Conservation (phyloP, 2,888 invertebrate species). For the Toxonevra muliebris region DNA sequence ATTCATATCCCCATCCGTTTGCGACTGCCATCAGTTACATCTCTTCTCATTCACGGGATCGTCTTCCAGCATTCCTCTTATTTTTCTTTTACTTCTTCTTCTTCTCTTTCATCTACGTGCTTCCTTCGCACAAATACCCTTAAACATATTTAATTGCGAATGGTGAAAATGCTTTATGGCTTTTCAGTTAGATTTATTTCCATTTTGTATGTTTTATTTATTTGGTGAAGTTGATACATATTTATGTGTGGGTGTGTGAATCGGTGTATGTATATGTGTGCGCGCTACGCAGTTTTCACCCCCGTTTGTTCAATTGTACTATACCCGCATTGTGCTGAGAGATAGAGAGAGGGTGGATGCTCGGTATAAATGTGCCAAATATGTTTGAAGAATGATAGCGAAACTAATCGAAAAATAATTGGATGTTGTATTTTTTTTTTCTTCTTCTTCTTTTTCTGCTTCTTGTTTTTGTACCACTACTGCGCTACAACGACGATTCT, state of each 20-base stretch:
- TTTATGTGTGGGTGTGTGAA: conserved; percentile 40
- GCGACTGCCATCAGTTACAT: background rate
- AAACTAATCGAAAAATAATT: conserved; percentile 65
- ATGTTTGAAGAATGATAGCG: conserved; percentile 61
- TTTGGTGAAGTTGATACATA: conserved; percentile 53
- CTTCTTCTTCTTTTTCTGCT: too few relatives aligned
- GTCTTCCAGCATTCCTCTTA: background rate
- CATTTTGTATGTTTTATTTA: conserved; percentile 62
- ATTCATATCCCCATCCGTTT: background rate
- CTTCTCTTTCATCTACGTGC: background rate
- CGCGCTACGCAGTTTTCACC: too few relatives aligned
- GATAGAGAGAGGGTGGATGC: conserved; percentile 27
- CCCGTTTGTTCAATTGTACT: too few relatives aligned
- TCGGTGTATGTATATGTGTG: conserved; percentile 12
- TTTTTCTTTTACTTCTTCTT: conserved; percentile 14
- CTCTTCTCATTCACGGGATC: background rate
- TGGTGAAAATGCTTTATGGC: conserved; percentile 65
- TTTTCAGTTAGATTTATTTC: conserved; percentile 65
- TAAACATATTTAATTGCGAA: conserved; percentile 61
- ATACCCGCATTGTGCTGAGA: conserved; percentile 30
- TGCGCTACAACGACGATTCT: conserved; percentile 5
- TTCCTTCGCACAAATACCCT: conserved; percentile 5
- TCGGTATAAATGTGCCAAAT: conserved; percentile 46
- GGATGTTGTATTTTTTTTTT: conserved; percentile 41
- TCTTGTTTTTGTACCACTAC: conserved; percentile 8